A percentile compares a stretch with the other conserved stretches of the same genome.
phyloP scores from a whole-genome alignment of 1,140 invertebrate genomes.

The Mycetomoellerius zeteki region DNA sequence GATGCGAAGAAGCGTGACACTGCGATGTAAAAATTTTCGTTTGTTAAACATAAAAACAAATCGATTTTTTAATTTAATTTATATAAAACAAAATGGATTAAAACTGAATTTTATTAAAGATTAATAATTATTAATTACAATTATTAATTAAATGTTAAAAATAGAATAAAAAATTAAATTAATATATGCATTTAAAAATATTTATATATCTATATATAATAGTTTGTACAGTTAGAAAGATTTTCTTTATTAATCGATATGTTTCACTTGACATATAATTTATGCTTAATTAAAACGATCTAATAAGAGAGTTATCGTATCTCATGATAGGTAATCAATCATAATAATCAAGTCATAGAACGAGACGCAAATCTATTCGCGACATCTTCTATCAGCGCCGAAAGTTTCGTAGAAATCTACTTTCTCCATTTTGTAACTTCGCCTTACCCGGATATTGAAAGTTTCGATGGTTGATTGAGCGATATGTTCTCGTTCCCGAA shows the following conservation, averaged over 20 bases:
- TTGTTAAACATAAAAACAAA: neutral
- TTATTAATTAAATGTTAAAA: neutral
- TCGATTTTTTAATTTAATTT: neutral
- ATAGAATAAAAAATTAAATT: neutral
- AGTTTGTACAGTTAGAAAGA: neutral
- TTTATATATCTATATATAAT: neutral
- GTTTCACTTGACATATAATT: neutral
- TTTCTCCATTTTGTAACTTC: slow-evolving; percentile 49
- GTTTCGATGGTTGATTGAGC: slow-evolving; percentile 46
- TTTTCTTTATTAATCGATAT: neutral
- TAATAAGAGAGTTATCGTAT: neutral
- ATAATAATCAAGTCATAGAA: slow-evolving; percentile 29
- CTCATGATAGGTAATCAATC: neutral
- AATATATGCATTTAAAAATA: neutral
- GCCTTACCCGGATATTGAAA: slow-evolving; percentile 42
- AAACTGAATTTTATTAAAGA: neutral
- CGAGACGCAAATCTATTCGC: slow-evolving; percentile 33
- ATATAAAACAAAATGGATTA: neutral
- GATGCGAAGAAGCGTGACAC: neutral
- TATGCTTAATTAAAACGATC: neutral
- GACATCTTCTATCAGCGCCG: slow-evolving; percentile 17
- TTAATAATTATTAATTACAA: neutral
- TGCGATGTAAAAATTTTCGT: neutral
- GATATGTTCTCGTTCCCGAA: slow-evolving; percentile 46
- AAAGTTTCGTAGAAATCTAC: slow-evolving; percentile 40